Evolutionary conservation across 2,113 vertebrate genomes (phyloP), one percentile per base, ranked within the genome.

Genomic region (Embiotoca jacksoni): DNA sequence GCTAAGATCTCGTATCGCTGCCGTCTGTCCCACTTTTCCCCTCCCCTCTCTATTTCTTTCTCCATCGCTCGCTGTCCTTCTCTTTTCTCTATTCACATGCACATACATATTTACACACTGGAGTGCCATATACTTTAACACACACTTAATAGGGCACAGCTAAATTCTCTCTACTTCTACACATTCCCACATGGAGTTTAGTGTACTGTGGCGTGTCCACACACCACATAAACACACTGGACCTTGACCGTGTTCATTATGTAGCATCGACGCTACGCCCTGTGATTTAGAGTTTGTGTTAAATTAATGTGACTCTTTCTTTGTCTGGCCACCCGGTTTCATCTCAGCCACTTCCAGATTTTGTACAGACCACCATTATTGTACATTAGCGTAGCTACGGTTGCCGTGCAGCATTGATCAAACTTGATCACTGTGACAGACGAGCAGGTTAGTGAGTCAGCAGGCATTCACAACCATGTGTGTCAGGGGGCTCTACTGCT

Each of bases 1-100:
- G 73, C 56, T 60, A 35, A 72, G 63, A 71, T 75, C 75, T 68
- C 73, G 41, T 69, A 46, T 80, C 46, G 46, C 60, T 79, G 68
- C 78, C 54, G 59, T 88, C 79, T 94, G 90, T 85, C 85, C 91
- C 80, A 90, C 73, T 91, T 91, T 90, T 58, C 66, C 61, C 41
- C 62, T 69, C 36, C 52, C 31, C 33, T 62, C 23, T 53, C n/a
- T 41, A 23, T 67, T 30, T 66, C 50, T 67, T 44, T 44, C 41
- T 44, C 4, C 6, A 4, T 37, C 6, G 4, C 37, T 11, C 3
- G 0, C 41, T 44, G 8, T 44, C 35, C 32, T 16, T 77, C 64
- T 79, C 58, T 58, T 36, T 44, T 63, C 46, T 74, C 30, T 41
- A 16, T 39, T 78, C 31, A 39, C 35, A 53, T 54, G 46, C 35